Base-by-base conservation (phyloP, 2,797 vertebrate genomes). In the Lagodon rhomboides region DNA sequence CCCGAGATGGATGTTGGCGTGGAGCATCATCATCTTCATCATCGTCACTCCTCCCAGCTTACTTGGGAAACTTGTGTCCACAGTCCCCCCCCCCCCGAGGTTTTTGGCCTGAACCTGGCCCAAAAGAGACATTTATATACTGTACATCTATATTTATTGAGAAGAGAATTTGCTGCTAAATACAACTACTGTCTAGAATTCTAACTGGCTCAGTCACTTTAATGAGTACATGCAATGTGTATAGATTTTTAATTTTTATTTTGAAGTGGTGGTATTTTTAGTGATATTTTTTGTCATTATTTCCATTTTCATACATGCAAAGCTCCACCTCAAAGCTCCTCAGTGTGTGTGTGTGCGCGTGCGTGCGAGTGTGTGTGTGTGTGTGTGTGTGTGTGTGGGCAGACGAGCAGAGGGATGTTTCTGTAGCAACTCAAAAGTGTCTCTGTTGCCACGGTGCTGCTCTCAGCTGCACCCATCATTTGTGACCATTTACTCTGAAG, bases 91-190 rank as follows among this genome's bases (percentile, higher is more conserved):
- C 9, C 27, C n/a, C 89, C 54, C 79, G 66, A 62, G 80, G 80
- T 88, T 79, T 88, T 79, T 73, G 74, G 60, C 59, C 81, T 78
- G 67, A 87, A 65, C 72, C 70, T 76, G 89, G 83, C 86, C 88
- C 72, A 70, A 75, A 85, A 92, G 84, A 93, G 93, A 94, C 89
- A 67, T 93, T 93, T 92, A 88, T 92, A 93, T 92, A 96, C 88
- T 93, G 90, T 96, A 95, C 95, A 97, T 97, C 96, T 97, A 97
- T 94, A 98, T 99, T 98, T 99, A 98, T 98, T 98, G 96, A 96
- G 94, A 96, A 90, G 91, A 89, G 84, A 92, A 92, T 96, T 91
- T 98, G 98, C 98, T 98, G 98, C 98, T 99, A 98, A 97, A 96
- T 90, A 89, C 95, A 97, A 98, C 97, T 99, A 97, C 97, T 98